Evolutionary conservation across 2,113 vertebrate species (phyloP).

Genomic region (Larimichthys polyactis): DNA sequence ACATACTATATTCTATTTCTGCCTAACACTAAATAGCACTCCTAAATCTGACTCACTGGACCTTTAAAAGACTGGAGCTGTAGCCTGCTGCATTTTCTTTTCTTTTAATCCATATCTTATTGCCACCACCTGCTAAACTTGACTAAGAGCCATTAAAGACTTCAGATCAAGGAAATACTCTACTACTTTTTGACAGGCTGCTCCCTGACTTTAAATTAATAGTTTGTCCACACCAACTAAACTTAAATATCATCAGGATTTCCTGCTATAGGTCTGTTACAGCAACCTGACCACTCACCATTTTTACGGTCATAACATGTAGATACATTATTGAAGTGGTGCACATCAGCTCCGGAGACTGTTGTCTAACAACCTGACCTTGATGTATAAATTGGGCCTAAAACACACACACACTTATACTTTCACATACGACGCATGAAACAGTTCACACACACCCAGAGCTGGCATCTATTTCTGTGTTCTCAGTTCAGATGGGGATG

Average conservation of each 20-base stretch:
- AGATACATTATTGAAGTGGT: not conserved
- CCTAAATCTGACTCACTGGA: too few relatives aligned
- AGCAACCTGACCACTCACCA: not conserved
- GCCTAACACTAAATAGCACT: too few relatives aligned
- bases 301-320: not conserved
- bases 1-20: too few relatives aligned
- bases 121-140: not conserved
- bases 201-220: not conserved
- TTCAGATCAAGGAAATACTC: not conserved
- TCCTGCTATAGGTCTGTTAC: not conserved
- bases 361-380: not conserved
- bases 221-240: not conserved
- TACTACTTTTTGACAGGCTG: not conserved
- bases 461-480: slow-evolving; percentile 55
- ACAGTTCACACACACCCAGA: slow-evolving; percentile 15
- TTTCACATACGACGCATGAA: slow-evolving; percentile 19
- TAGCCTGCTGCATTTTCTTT: not conserved
- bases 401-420: slow-evolving; percentile 4
- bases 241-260: not conserved
- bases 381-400: slow-evolving; percentile 4
- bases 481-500: slow-evolving; percentile 68
- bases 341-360: not conserved
- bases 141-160: not conserved
- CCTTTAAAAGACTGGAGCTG: not conserved
- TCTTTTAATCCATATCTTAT: not conserved